phyloP scores from a whole-genome alignment of 1,140 invertebrate genomes.

The Diorhabda carinulata region DNA sequence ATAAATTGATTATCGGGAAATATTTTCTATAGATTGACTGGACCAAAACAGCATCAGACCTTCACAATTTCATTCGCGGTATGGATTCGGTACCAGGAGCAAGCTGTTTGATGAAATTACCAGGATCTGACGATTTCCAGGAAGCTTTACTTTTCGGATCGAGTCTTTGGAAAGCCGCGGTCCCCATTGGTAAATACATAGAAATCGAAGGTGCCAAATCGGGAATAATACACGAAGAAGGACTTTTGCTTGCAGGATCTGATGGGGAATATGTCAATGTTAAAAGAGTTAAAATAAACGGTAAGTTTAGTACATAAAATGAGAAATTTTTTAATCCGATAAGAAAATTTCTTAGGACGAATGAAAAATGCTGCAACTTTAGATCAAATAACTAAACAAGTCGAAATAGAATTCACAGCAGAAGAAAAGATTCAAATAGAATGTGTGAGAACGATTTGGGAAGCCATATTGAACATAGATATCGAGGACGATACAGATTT shows the following conservation, averaged over 20 bases:
- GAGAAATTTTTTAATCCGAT: not conserved
- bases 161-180: constrained; percentile 63
- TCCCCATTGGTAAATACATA: constrained; percentile 59
- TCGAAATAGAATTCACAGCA: constrained; percentile 66
- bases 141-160: constrained; percentile 79
- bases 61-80: constrained; percentile 93
- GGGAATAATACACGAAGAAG: constrained; percentile 73
- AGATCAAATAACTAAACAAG: constrained; percentile 61
- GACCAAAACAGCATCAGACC: constrained; percentile 59
- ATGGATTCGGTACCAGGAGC: constrained; percentile 92
- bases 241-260: constrained; percentile 73
- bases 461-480: constrained; percentile 73
- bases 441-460: constrained; percentile 71
- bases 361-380: constrained; percentile 82
- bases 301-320: constrained; percentile 20
- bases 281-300: constrained; percentile 40
- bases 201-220: constrained; percentile 59
- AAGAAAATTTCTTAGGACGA: constrained; percentile 66
- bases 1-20: no score
- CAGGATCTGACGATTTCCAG: constrained; percentile 52
- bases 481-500: constrained; percentile 84
- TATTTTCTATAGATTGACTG: constrained; percentile 63
- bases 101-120: constrained; percentile 62
- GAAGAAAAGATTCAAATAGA: constrained; percentile 69
- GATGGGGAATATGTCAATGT: constrained; percentile 69